Percentiles rank a stretch among this genome's conserved stretches.
Conservation (phyloP, 2,113 vertebrate genomes). For the Anoura caudifer region DNA sequence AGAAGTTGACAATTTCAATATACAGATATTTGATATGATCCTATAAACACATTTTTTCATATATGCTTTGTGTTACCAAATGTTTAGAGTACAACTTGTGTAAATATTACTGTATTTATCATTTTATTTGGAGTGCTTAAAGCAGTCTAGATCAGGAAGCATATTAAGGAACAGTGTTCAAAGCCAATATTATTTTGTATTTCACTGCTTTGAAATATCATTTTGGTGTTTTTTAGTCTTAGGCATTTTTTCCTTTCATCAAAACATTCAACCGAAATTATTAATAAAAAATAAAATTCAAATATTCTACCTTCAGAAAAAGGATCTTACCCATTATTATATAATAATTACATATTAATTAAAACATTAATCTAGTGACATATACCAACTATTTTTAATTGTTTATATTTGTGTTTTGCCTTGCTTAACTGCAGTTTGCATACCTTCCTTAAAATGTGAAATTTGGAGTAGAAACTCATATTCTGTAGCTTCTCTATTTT, state of each 20-base stretch:
- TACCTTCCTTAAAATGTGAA: background rate
- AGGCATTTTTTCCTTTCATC: background rate
- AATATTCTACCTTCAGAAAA: background rate
- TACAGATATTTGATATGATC: background rate
- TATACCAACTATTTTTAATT: background rate
- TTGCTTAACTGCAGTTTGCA: background rate
- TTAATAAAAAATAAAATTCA: background rate
- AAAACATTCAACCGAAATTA: constrained; percentile 4
- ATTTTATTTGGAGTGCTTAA: background rate
- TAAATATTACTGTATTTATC: background rate
- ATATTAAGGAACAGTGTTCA: background rate
- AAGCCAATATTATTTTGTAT: background rate
- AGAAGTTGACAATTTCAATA: background rate
- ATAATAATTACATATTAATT: background rate
- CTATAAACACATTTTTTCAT: background rate
- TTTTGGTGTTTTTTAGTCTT: background rate
- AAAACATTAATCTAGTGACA: background rate
- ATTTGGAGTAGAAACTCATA: background rate
- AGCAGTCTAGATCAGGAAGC: background rate
- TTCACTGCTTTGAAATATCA: background rate
- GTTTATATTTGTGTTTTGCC: background rate
- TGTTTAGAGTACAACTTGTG: background rate
- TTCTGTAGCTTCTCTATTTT: background rate
- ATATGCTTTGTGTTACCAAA: background rate
- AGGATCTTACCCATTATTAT: background rate